A percentile compares a stretch with the other conserved stretches of the same genome.
These are phyloP conservation scores for Uria lomvia DNA, from an alignment of 2,113 vertebrate species.

Conservation along the genomic window DNA sequence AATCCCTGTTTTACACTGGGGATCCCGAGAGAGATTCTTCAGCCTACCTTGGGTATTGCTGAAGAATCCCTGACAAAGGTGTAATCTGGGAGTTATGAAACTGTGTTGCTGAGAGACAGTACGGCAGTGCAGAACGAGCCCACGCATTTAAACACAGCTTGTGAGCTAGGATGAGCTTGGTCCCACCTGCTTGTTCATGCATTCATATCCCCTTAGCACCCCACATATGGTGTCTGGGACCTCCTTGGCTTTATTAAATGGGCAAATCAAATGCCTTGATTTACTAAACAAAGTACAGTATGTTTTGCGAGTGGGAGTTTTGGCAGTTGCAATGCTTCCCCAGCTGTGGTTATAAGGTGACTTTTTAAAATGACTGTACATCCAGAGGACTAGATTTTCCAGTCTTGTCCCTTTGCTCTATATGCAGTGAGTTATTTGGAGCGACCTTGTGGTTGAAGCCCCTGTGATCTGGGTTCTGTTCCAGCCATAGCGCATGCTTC, in stretches of 20 bases:
- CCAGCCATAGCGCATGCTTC: background rate
- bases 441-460: background rate
- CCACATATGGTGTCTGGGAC: background rate
- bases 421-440: background rate
- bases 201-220: background rate
- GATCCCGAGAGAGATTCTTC: background rate
- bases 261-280: background rate
- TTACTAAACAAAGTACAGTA: background rate
- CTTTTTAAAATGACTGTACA: background rate
- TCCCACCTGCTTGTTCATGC: background rate
- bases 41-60: background rate
- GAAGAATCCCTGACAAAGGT: background rate
- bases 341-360: background rate
- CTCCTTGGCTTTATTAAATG: background rate
- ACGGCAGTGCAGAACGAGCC: fast-evolving
- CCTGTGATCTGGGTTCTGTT: background rate
- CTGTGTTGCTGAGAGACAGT: background rate
- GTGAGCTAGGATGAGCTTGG: background rate
- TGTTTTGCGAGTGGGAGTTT: background rate
- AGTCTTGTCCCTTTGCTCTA: background rate
- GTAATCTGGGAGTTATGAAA: background rate
- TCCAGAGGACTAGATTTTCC: background rate
- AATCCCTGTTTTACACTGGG: background rate
- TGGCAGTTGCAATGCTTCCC: background rate
- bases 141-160: background rate